Percentiles rank a stretch among this genome's conserved stretches.
Evolutionary conservation across 1,140 invertebrate species (phyloP).

Genomic region (Bombus superbus): DNA sequence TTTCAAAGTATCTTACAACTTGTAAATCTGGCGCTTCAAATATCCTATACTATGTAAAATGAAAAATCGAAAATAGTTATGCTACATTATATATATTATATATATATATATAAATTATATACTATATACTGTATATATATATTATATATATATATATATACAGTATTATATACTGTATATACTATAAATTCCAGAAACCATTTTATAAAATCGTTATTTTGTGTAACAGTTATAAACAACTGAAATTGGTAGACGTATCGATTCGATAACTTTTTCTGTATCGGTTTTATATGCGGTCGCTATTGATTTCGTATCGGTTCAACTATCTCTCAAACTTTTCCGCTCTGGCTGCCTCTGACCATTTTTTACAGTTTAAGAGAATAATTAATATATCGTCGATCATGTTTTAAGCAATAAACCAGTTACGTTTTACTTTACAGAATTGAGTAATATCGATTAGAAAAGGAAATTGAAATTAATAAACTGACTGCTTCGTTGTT

Average conservation of each 20-base stretch:
- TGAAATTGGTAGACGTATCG: conserved; percentile 2
- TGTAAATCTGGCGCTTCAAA: neutral
- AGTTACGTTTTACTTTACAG: neutral
- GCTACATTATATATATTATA: neutral
- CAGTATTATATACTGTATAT: too few relatives aligned
- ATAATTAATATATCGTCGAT: neutral
- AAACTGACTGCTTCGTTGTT: conserved; percentile 29
- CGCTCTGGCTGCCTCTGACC: neutral
- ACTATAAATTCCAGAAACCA: neutral
- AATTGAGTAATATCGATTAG: neutral
- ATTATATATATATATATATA: too few relatives aligned
- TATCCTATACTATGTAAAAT: neutral
- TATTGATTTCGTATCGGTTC: conserved; percentile 10
- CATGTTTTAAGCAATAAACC: neutral
- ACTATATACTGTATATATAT: too few relatives aligned
- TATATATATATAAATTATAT: too few relatives aligned
- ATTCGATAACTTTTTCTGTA: conserved; percentile 3
- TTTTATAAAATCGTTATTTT: neutral
- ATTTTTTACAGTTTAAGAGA: neutral
- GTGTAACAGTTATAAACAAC: neutral
- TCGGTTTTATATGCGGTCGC: neutral
- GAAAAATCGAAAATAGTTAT: neutral
- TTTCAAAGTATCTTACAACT: neutral
- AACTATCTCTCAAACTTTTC: neutral
- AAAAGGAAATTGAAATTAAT: conserved; percentile 20